Percentiles rank a stretch among this genome's conserved stretches.
These are phyloP conservation scores for Mormoops blainvillei DNA, from an alignment of 2,113 vertebrate genomes.

Conservation along the genomic window DNA sequence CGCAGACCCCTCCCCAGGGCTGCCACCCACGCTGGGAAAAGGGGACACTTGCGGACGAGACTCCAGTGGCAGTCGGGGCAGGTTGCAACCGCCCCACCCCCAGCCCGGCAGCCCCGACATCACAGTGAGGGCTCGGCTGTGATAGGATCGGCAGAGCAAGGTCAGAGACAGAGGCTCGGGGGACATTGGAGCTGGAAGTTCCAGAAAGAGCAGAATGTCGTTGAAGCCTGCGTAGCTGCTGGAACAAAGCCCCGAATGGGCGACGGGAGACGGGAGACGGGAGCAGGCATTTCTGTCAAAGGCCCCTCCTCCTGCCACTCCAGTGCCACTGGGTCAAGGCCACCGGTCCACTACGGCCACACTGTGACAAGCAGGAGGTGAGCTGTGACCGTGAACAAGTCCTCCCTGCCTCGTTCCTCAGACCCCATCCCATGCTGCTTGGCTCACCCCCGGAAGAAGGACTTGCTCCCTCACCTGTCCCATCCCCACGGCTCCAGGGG, in stretches of 20 bases:
- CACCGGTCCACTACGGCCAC: background rate
- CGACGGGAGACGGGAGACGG: too few relatives aligned
- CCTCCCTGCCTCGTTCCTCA: background rate
- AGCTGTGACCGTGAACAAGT: background rate
- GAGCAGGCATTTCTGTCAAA: accelerated
- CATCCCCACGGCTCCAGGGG: too few relatives aligned
- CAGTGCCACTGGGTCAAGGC: background rate
- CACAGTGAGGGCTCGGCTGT: background rate
- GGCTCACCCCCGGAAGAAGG: accelerated
- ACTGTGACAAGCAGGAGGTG: background rate
- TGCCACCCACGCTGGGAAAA: background rate
- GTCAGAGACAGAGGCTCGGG: background rate
- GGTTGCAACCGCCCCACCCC: background rate
- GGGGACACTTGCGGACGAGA: background rate
- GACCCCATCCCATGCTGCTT: background rate
- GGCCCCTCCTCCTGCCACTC: background rate
- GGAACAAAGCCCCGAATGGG: background rate
- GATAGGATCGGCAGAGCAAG: background rate
- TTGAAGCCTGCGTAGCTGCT: accelerated
- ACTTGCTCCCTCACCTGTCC: background rate
- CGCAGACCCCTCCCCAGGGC: background rate
- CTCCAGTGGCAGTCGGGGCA: background rate
- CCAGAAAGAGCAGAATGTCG: accelerated
- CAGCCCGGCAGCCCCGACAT: background rate
- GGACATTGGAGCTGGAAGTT: accelerated